phyloP scores from a whole-genome alignment of 1,140 invertebrate genomes.

The Leptestheria dahalacensis region DNA sequence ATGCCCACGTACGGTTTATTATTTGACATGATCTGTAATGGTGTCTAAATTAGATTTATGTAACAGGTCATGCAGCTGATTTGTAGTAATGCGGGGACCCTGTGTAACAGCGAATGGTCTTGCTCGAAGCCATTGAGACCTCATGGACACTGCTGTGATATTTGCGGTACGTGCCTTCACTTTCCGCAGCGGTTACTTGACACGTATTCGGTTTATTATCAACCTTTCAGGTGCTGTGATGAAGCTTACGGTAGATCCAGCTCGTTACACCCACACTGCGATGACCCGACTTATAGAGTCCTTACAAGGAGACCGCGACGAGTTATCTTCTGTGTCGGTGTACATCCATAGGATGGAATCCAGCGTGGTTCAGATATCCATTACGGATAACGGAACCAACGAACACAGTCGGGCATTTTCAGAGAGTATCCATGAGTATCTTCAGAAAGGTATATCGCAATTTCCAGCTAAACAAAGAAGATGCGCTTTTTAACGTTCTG shows the following conservation, averaged over 20 bases:
- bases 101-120: not conserved
- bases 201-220: not conserved
- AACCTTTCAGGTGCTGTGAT: constrained; percentile 2
- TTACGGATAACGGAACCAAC: not conserved
- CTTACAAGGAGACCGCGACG: not conserved
- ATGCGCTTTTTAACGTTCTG: not conserved
- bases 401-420: not conserved
- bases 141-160: constrained; percentile 5
- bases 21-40: not conserved
- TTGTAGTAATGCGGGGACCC: constrained; percentile 1
- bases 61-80: constrained; percentile 5
- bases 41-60: not conserved
- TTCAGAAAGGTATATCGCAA: not conserved
- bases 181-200: too few relatives aligned
- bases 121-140: not conserved
- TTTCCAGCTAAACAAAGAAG: not conserved
- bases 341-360: not conserved
- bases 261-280: not conserved
- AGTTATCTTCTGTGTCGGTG: not conserved
- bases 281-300: not conserved
- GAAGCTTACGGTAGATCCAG: constrained; percentile 1
- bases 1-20: not conserved
- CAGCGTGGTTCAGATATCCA: not conserved
- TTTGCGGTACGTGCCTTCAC: constrained; percentile 6
- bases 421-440: not conserved